A percentile compares a stretch with the other conserved stretches of the same genome.
These are phyloP conservation scores for Fabriciana adippe DNA, from an alignment of 2,888 invertebrate genomes.

Conservation along the genomic window DNA sequence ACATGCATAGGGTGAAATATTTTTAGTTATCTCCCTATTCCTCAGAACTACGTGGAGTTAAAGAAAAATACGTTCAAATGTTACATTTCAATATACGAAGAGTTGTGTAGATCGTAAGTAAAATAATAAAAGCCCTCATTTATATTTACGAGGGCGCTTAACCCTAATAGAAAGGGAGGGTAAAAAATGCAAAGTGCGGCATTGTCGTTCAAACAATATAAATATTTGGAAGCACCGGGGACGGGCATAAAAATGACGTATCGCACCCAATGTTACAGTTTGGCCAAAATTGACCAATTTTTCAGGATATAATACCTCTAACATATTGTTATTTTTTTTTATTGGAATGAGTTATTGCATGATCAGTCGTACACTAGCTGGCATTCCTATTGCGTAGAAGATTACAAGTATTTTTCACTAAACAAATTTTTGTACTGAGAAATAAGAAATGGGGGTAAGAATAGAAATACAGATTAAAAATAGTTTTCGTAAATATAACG, in stretches of 20 bases:
- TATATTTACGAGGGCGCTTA: conserved; percentile 46
- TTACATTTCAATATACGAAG: conserved; percentile 8
- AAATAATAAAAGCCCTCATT: conserved; percentile 43
- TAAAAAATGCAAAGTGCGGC: conserved; percentile 51
- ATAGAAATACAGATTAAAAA: no score
- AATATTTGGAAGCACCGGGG: conserved; percentile 63
- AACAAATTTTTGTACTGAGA: no score
- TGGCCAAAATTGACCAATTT: conserved; percentile 59
- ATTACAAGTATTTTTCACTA: no score
- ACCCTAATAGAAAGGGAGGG: conserved; percentile 52
- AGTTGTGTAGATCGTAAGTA: conserved; percentile 36
- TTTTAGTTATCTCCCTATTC: no score
- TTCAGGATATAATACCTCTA: conserved; percentile 55
- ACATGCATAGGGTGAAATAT: no score
- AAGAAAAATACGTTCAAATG: background rate
- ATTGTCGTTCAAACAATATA: conserved; percentile 66
- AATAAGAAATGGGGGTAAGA: no score
- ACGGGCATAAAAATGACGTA: conserved; percentile 69
- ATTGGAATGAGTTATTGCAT: background rate
- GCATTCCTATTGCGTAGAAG: no score
- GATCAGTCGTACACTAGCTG: no score
- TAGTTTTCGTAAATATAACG: no score
- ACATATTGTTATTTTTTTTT: conserved; percentile 34
- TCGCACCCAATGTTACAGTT: conserved; percentile 48
- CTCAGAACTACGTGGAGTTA: no score